These are phyloP conservation scores for Zeus faber DNA, from an alignment of 2,113 vertebrate genomes.

Conservation along the genomic window DNA sequence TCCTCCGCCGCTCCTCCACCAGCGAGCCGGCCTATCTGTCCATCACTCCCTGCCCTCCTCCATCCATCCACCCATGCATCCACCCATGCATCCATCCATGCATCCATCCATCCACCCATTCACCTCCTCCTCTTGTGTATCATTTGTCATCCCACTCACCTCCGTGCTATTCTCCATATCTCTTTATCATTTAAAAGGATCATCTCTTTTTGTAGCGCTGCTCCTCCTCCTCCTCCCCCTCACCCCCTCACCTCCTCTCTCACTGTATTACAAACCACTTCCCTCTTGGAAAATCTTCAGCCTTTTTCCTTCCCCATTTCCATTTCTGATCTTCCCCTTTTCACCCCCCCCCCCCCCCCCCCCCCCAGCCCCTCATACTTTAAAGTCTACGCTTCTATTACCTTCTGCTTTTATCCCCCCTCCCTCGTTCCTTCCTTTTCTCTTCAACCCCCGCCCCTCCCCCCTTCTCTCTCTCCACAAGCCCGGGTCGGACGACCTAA, in stretches of 20 bases:
- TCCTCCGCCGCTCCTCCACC: conserved; percentile 45
- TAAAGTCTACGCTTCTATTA: no score
- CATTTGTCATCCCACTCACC: conserved; percentile 51
- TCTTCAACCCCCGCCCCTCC: no score
- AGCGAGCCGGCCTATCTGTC: conserved; percentile 65
- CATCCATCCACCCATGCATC: conserved; percentile 42
- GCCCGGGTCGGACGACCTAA: no score
- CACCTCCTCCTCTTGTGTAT: conserved; percentile 50
- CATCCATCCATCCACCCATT: conserved; percentile 43
- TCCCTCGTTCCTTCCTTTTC: no score
- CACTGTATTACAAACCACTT: no score
- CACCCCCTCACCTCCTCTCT: no score
- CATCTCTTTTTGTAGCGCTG: not conserved
- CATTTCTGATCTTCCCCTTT: conserved; percentile 1
- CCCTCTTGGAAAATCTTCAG: not conserved
- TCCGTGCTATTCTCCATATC: conserved; percentile 36
- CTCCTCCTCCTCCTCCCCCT: not conserved
- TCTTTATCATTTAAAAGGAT: conserved; percentile 48
- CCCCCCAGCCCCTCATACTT: no score
- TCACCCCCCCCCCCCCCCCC: no score
- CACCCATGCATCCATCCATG: conserved; percentile 61
- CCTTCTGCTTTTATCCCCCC: no score
- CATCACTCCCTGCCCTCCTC: conserved; percentile 53
- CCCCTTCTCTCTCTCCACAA: no score
- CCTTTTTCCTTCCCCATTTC: not conserved